Percentiles rank a stretch among this genome's conserved stretches.
These are phyloP conservation scores for Takifugu rubripes DNA, from an alignment of 2,797 vertebrate species.

Conservation along the genomic window DNA sequence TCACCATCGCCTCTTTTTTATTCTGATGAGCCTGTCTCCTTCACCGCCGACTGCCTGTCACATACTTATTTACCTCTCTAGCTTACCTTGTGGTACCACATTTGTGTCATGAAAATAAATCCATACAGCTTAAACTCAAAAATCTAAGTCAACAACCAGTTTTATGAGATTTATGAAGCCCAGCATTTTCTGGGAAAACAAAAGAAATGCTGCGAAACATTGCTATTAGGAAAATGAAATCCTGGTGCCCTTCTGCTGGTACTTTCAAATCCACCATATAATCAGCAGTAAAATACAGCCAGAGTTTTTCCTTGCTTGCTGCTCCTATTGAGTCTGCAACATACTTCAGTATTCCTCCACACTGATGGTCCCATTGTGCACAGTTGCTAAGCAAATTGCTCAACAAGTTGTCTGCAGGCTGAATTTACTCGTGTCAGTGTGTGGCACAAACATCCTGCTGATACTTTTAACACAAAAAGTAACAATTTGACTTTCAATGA, in stretches of 20 bases:
- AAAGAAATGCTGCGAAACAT: constrained; percentile 1
- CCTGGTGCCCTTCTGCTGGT: neutral
- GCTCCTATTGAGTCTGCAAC: constrained; percentile 23
- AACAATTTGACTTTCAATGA: neutral
- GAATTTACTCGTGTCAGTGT: constrained; percentile 65
- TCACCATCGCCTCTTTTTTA: constrained; percentile 1
- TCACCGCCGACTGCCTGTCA: neutral
- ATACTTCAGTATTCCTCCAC: constrained; percentile 57
- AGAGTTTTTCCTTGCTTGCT: constrained; percentile 12
- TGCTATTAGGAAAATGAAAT: constrained; percentile 1
- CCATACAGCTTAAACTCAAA: constrained; percentile 3
- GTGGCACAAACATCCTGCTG: constrained; percentile 62
- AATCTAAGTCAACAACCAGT: neutral
- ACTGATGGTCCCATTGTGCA: constrained; percentile 57
- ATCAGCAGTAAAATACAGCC: constrained; percentile 20
- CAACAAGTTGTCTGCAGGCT: constrained; percentile 65
- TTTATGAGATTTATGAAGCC: neutral
- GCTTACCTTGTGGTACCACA: neutral
- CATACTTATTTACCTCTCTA: neutral
- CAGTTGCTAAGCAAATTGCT: constrained; percentile 65
- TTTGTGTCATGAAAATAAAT: constrained; percentile 1
- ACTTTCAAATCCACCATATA: constrained; percentile 8
- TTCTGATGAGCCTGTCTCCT: constrained; percentile 12
- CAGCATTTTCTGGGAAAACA: neutral
- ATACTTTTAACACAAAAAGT: constrained; percentile 36